Conservation (phyloP, 2,113 vertebrate species). For the Thermophis baileyi region DNA sequence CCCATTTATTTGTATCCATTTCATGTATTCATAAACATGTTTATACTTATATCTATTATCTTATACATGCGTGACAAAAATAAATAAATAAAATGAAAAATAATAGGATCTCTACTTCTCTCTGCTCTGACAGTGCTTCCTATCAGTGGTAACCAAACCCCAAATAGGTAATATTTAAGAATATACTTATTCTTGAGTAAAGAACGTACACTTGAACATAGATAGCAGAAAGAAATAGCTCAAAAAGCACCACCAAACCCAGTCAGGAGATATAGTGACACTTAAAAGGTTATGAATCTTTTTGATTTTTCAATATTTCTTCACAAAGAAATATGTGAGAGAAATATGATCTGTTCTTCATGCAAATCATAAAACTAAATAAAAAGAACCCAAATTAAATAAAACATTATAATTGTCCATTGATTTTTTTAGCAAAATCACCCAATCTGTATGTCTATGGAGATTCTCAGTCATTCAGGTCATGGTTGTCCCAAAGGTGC, state of each 20-base stretch:
- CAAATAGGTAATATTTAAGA: neutral
- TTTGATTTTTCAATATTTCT: neutral
- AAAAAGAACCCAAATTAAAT: neutral
- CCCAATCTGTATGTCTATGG: neutral
- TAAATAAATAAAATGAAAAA: too few relatives aligned
- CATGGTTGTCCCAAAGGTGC: too few relatives aligned
- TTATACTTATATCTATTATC: too few relatives aligned
- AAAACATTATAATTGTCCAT: neutral
- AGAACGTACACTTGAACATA: neutral
- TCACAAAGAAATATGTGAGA: neutral
- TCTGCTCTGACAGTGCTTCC: neutral
- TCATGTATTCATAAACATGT: too few relatives aligned
- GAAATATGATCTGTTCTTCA: neutral
- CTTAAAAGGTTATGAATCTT: neutral
- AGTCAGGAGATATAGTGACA: neutral
- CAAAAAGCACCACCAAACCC: neutral
- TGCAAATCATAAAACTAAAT: neutral
- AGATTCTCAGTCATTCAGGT: too few relatives aligned
- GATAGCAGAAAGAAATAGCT: neutral
- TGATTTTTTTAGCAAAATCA: neutral
- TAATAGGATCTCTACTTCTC: neutral
- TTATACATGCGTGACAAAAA: too few relatives aligned
- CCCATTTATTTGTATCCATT: too few relatives aligned
- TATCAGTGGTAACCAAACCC: neutral
- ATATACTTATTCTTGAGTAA: neutral